A percentile compares a stretch with the other conserved stretches of the same genome.
Evolutionary conservation across 2,113 vertebrate species (phyloP).

Genomic region (Haplotaxodon microlepis): DNA sequence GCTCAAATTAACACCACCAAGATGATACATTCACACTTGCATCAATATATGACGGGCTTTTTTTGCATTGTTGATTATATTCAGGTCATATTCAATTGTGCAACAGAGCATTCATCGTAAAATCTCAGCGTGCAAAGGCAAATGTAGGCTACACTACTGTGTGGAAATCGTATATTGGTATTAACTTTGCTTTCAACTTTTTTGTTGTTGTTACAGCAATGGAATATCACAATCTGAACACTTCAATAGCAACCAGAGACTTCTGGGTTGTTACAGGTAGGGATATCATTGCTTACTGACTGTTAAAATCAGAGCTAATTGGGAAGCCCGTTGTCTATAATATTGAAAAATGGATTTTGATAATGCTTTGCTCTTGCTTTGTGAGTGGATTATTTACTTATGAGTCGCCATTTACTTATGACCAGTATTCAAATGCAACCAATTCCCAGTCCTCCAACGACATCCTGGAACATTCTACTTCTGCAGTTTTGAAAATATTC

Average conservation of each 20-base stretch:
- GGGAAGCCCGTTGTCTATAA: not conserved
- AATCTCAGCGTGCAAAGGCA: not conserved
- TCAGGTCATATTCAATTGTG: not conserved
- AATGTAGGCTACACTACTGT: not conserved
- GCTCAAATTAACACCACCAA: not conserved
- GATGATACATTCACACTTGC: not conserved
- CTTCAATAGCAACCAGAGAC: conserved; percentile 86
- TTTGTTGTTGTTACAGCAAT: conserved; percentile 75
- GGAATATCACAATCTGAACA: conserved; percentile 96
- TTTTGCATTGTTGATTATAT: not conserved
- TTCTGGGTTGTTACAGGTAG: conserved; percentile 98
- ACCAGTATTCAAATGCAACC: not conserved
- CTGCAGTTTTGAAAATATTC: not conserved
- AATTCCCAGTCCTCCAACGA: not conserved
- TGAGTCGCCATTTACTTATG: not conserved
- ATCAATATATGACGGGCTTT: not conserved
- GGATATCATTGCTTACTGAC: not conserved
- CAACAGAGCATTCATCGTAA: not conserved
- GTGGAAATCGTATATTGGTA: not conserved
- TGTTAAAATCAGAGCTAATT: not conserved
- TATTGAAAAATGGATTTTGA: not conserved
- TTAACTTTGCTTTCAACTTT: not conserved
- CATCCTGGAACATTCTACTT: not conserved
- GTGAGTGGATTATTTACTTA: not conserved
- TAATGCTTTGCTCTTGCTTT: not conserved